Conservation (phyloP, 2,888 invertebrate species). For the Drosophila fungiperda region DNA sequence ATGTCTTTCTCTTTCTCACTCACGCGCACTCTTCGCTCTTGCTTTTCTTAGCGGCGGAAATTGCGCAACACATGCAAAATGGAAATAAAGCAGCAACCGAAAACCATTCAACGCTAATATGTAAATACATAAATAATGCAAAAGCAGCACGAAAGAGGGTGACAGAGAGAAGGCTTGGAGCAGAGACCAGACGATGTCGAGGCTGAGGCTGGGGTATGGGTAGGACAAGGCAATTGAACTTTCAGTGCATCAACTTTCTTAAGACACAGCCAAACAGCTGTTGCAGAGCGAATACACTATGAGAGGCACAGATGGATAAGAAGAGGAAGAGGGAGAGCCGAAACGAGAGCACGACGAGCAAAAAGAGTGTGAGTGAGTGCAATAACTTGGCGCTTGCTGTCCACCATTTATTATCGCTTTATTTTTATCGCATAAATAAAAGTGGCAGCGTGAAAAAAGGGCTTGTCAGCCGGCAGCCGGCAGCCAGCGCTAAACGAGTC, state of each 20-base stretch:
- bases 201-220: slow-evolving; percentile 2
- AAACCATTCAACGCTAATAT: slow-evolving; percentile 47
- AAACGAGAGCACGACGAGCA: background rate
- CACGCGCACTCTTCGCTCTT: slow-evolving; percentile 3
- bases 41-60: slow-evolving; percentile 64
- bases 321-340: background rate
- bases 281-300: slow-evolving; percentile 42
- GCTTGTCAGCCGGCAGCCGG: slow-evolving; percentile 63
- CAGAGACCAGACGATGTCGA: slow-evolving; percentile 25
- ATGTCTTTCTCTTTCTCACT: background rate
- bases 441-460: slow-evolving; percentile 69
- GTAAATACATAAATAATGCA: slow-evolving; percentile 71
- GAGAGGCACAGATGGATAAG: slow-evolving; percentile 10
- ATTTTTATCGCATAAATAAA: slow-evolving; percentile 81
- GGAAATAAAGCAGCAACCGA: slow-evolving; percentile 57
- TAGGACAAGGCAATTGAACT: slow-evolving; percentile 75
- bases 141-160: slow-evolving; percentile 50
- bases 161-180: slow-evolving; percentile 4
- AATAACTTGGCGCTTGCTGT: slow-evolving; percentile 73
- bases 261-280: slow-evolving; percentile 67
- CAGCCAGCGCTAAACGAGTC: slow-evolving; percentile 16
- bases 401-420: slow-evolving; percentile 78
- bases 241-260: slow-evolving; percentile 74
- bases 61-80: slow-evolving; percentile 75
- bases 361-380: slow-evolving; percentile 56